Evolutionary conservation across 2,113 vertebrate species (phyloP), one percentile per base, ranked within the genome.

Genomic region (Hippocampus mohnikei): DNA sequence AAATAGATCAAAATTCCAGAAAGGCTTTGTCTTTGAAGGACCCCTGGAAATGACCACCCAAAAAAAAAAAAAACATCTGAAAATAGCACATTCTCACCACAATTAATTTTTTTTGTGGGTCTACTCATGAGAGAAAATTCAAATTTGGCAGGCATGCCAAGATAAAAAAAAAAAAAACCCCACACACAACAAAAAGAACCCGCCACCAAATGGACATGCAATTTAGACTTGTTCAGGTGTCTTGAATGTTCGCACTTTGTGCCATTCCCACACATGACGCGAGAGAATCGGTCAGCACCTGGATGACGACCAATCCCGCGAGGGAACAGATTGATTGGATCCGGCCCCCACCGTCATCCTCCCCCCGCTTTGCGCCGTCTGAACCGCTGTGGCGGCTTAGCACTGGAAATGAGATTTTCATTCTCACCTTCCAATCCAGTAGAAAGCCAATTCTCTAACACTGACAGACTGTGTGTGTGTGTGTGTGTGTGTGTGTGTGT

Each of bases 391-490:
- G 67, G 69, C 86, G 70, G 71, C 86, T 91, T 72, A 64, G 78
- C 80, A 80, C 77, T 89, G 83, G 74, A 90, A 88, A 91, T 87
- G 55, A 84, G 86, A 88, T 88, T 90, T 91, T 84, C 84, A 88
- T 91, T 90, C 89, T 89, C 87, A 88, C 83, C 69, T 80, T n/a
- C 62, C 73, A 87, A 81, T 89, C 79, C 70, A 73, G 16, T 8
- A 70, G 82, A 87, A 84, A 64, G 79, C 53, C 67, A 63, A 74
- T 77, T 75, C 78, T 72, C 66, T 78, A 75, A 71, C 81, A 62
- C 63, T 75, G 52, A 0, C 20, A 46, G 68, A 76, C n/a, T 66
- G 42, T 59, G 66, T 72, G 60, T 66, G 40, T 65, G 69, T 44
- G 37, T 18, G 50, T 37, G 50, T 53, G 59, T 52, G 66, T 53